Conservation (phyloP, 2,888 invertebrate genomes). For the Drosophila percnosoma region DNA sequence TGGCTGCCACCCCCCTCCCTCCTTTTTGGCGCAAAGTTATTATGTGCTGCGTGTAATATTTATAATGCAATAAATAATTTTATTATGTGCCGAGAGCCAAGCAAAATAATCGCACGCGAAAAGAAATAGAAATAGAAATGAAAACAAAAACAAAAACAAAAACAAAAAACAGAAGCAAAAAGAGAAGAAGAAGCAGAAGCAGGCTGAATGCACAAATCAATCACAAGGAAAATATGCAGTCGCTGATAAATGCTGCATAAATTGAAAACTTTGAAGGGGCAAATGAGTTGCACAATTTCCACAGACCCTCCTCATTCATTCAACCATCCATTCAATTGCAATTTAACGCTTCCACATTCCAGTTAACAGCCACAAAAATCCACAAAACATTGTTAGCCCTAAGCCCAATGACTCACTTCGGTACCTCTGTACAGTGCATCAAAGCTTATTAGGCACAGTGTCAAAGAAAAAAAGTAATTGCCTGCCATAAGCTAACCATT, state of each 20-base stretch:
- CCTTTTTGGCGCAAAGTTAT: slow-evolving; percentile 49
- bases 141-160: not conserved
- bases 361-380: slow-evolving; percentile 12
- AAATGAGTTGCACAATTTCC: slow-evolving; percentile 58
- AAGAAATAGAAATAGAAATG: not conserved
- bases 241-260: slow-evolving; percentile 9
- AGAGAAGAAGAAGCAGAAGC: slow-evolving; percentile 5
- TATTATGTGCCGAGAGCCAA: slow-evolving; percentile 68
- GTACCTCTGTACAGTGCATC: no score
- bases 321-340: slow-evolving; percentile 20
- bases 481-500: no score
- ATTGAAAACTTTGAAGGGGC: slow-evolving; percentile 10
- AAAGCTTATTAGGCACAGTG: no score
- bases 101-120: slow-evolving; percentile 60
- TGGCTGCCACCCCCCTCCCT: slow-evolving; percentile 2
- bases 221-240: slow-evolving; percentile 44
- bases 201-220: slow-evolving; percentile 54
- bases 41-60: slow-evolving; percentile 65
- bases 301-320: not conserved
- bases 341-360: slow-evolving; percentile 3
- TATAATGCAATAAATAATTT: slow-evolving; percentile 80
- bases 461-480: no score
- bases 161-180: not conserved
- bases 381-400: slow-evolving; percentile 39
- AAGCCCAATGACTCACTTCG: slow-evolving; percentile 28